Evolutionary conservation across 2,888 invertebrate genomes (phyloP), one percentile per base, ranked within the genome.

Genomic region (Pilophorus perplexus): DNA sequence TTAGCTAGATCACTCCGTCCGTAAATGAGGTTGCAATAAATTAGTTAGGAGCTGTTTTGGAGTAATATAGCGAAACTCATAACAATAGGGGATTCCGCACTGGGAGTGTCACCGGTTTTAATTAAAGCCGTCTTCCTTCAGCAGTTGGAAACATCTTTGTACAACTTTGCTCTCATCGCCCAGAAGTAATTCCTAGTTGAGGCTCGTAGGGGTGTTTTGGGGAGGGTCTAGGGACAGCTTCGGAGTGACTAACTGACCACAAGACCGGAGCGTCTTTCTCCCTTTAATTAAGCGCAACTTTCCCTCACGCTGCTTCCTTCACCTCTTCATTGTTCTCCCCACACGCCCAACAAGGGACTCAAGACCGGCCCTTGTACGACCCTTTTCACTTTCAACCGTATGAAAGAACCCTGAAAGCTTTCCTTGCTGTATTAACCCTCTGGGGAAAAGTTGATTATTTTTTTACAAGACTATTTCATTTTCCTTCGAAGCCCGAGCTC

Each of bases 201-300:
- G 52, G 18, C 27, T 28, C 52, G 52, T 28, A n/a, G 18, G 28
- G 27, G 28, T 25, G 14, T 25, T 52, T 52, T 28, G 18, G n/a
- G n/a, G n/a, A 28, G 52, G 28, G 52, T 16, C 52, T 52, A 52
- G 52, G 52, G 52, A 52, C 52, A 52, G 52, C 52, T n/a, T 28
- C 25, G 28, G 10, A 28, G 52, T 52, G 52, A 52, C 52, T 52
- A 52, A 52, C 52, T 52, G 52, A 52, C 52, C 52, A 25, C 52
- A 28, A 52, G 50, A 28, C 52, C 52, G 1, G 10, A 16, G n/a
- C 28, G 28, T 52, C 52, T 52, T 28, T 28, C 16, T n/a, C n/a
- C 52, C 52, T 52, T 52, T 52, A 52, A 52, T 52, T 52, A 52
- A 52, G 52, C 52, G 52, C 52, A 52, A 52, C 52, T 52, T 52